A percentile compares a stretch with the other conserved stretches of the same genome.
Evolutionary conservation across 2,797 vertebrate genomes (phyloP).

Genomic region (Microcaecilia unicolor): DNA sequence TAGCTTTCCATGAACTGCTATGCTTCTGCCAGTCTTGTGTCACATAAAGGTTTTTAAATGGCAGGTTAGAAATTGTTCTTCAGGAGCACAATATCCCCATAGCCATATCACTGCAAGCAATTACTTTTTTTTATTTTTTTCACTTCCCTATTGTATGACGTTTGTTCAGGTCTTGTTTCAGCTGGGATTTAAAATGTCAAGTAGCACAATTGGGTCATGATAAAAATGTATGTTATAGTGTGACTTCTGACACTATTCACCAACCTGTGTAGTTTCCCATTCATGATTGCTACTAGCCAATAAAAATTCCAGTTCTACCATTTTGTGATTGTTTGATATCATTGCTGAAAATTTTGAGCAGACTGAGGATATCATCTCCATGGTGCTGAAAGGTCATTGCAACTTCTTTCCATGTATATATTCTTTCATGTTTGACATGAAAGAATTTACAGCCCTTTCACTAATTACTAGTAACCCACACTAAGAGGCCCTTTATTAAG

Average conservation of each 20-base stretch:
- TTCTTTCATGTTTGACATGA: too few species aligned
- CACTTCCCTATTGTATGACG: conserved; percentile 1
- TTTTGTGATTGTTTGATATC: not conserved
- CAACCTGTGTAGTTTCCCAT: not conserved
- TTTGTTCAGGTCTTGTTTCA: conserved; percentile 8
- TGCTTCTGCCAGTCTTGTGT: not conserved
- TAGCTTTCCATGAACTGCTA: not conserved
- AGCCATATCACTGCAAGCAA: not conserved
- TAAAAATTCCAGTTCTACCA: not conserved
- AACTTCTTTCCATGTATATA: too few species aligned
- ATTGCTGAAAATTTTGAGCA: not conserved
- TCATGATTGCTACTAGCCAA: not conserved
- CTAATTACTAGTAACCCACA: too few species aligned
- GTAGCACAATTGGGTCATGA: not conserved
- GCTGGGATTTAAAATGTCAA: conserved; percentile 5
- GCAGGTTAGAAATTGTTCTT: not conserved
- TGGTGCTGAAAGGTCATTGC: not conserved
- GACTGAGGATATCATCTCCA: not conserved
- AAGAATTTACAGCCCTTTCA: too few species aligned
- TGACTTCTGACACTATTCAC: not conserved
- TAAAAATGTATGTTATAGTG: conserved; percentile 4
- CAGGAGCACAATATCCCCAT: not conserved
- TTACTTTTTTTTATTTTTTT: not conserved
- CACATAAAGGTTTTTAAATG: not conserved
- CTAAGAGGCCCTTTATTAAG: too few species aligned